Base-by-base conservation (phyloP, 2,888 invertebrate species). In the Mesorhabditis spiculigera region DNA sequence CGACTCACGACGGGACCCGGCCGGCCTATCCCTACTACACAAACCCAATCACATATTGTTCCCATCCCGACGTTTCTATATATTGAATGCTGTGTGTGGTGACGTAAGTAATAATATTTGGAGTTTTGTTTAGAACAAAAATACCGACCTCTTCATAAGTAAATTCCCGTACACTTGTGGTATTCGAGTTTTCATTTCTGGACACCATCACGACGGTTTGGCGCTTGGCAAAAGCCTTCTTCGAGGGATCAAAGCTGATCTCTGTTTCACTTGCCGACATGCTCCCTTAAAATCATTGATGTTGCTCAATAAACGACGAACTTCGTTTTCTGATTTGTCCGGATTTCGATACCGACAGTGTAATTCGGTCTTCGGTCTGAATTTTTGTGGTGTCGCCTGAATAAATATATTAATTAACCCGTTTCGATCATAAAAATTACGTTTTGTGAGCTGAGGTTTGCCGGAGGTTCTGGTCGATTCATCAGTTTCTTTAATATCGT, bases 141-240 rank as follows among this genome's bases (percentile, higher is more conserved):
- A 28, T 28, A 28, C 70, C 44, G 5, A 79, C 73, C 45, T 73
- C 73, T 62, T 72, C 71, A 69, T 77, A 81, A 5, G 70, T 72
- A 69, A 81, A 81, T 61, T 81, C 79, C 1, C 80, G 66, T 41
- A 80, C 71, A 4, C 75, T 72, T 4, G 79, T 78, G 4, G 77
- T 75, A 66, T 81, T 81, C 13, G 76, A 75, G 10, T 67, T 70
- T 8, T 75, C 73, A 68, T 81, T 78, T 62, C 74, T 70, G 0
- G 80, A 77, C n/a, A 81, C 75, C 41, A 81, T 75, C 42, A 81
- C 75, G 71, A 76, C 78, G 16, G 74, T 71, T 4, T 70, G 68
- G 65, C 76, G 42, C 43, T 73, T 73, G 41, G 61, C 62, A 28
- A 28, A 28, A 28, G 28, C 28, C 28, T 28, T 28, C 28, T 28